Percentiles rank a stretch among this genome's conserved stretches.
Conservation (phyloP, 2,113 vertebrate genomes). For the Zeus faber region DNA sequence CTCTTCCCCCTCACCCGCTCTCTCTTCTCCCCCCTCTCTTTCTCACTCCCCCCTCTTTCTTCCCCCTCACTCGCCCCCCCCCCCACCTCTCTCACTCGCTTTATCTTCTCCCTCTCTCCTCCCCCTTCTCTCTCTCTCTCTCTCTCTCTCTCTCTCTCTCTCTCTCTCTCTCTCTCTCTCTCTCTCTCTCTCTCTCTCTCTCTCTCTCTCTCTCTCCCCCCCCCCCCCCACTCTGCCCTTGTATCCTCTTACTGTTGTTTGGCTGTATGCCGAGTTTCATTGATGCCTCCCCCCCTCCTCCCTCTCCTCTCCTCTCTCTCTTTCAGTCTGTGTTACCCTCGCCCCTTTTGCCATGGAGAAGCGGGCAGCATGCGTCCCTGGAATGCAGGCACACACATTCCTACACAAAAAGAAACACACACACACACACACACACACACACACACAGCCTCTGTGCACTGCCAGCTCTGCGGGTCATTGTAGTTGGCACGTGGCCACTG, state of each 20-base stretch:
- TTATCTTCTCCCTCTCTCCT: too few relatives aligned
- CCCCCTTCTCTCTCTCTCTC: conserved; percentile 2
- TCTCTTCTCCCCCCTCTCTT: conserved; percentile 31
- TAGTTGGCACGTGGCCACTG: conserved; percentile 73
- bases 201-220: neutral
- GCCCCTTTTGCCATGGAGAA: conserved; percentile 38
- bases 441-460: conserved; percentile 41
- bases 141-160: conserved; percentile 4
- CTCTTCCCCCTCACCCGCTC: conserved; percentile 29
- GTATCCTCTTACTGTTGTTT: neutral
- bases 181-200: conserved; percentile 17
- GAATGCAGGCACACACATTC: conserved; percentile 38
- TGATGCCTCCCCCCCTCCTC: neutral
- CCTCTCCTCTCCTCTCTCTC: neutral
- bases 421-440: conserved; percentile 19
- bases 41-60: neutral
- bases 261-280: neutral
- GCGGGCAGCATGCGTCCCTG: conserved; percentile 49
- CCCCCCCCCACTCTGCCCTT: neutral
- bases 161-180: conserved; percentile 25
- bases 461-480: conserved; percentile 70
- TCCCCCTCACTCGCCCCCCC: neutral
- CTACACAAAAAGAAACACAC: conserved; percentile 13
- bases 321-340: neutral
- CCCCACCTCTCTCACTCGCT: too few relatives aligned